Base-by-base conservation (phyloP, 2,113 vertebrate species). In the Oryzias curvinotus region DNA sequence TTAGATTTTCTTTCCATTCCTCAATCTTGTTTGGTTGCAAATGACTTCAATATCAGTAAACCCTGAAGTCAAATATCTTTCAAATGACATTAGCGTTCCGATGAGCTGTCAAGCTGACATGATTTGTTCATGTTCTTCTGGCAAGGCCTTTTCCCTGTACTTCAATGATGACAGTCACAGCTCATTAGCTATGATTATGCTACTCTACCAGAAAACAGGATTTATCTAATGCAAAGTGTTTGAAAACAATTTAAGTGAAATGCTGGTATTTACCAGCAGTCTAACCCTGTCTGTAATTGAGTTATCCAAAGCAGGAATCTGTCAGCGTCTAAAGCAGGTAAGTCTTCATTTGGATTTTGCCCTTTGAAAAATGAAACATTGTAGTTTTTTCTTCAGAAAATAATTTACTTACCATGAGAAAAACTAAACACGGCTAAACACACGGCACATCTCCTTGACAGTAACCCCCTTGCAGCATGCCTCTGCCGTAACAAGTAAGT, bases 161-260 rank as follows among this genome's bases (percentile, higher is more conserved):
- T 36, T 79, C 56, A 66, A 4, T 45, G 48, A 53, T 65, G 66
- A 64, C 68, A 63, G 45, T 18, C 73, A 68, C 36, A 69, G 78
- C 64, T 85, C 73, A 78, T 85, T 85, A 71, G 65, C 70, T 59
- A 59, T 65, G 73, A 79, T 84, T 68, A 68, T 59, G 70, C 54
- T 57, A 70, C 25, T 65, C 52, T 66, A 59, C 50, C 56, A 60
- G 60, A n/a, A 52, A 63, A 57, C 45, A 53, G 14, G 59, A 55
- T 46, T 54, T 48, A 54, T 76, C 63, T 66, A 46, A 60, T 75
- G 61, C 58, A 57, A 66, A 52, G 60, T 51, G 48, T 26, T 64
- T 65, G 46, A 54, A 63, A 72, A 77, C 57, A 56, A 53, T 42
- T 55, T 17, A 28, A 44, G 42, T 57, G 48, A 42, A 51, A 72